A percentile compares a stretch with the other conserved stretches of the same genome.
These are phyloP conservation scores for Batillaria attramentaria DNA, from an alignment of 1,140 invertebrate genomes.

Conservation along the genomic window DNA sequence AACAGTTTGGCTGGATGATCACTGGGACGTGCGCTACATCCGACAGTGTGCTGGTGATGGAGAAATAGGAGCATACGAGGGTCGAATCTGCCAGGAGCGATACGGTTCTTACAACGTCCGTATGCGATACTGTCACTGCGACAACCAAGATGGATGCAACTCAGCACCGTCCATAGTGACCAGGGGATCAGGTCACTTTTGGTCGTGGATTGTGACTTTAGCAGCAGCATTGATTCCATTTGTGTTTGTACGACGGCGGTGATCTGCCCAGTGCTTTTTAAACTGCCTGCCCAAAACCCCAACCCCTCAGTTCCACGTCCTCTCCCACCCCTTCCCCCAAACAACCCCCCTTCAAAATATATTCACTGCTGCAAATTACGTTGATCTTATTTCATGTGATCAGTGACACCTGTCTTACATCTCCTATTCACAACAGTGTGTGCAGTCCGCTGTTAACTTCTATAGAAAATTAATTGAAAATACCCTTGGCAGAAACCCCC, in stretches of 20 bases:
- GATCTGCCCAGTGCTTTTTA: not conserved
- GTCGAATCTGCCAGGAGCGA: constrained; percentile 67
- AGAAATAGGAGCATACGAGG: constrained; percentile 66
- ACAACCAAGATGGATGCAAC: constrained; percentile 72
- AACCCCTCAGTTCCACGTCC: too few relatives aligned
- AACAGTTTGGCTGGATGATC: constrained; percentile 68
- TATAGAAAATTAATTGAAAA: too few relatives aligned
- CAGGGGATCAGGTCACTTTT: not conserved
- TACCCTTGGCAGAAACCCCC: too few relatives aligned
- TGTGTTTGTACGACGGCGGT: not conserved
- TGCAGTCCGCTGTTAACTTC: too few relatives aligned
- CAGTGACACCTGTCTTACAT: too few relatives aligned
- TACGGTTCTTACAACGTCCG: constrained; percentile 68
- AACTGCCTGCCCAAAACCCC: too few relatives aligned
- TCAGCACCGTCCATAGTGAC: constrained; percentile 33
- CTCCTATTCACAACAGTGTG: too few relatives aligned
- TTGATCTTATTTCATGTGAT: too few relatives aligned
- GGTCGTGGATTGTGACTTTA: not conserved
- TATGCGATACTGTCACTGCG: constrained; percentile 69
- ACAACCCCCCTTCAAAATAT: too few relatives aligned
- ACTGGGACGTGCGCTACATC: constrained; percentile 69
- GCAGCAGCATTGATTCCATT: not conserved
- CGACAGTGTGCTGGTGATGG: constrained; percentile 68
- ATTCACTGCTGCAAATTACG: too few relatives aligned
- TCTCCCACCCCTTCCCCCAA: too few relatives aligned